These are phyloP conservation scores for Lasius fuliginosus DNA, from an alignment of 2,888 invertebrate genomes.

Conservation along the genomic window DNA sequence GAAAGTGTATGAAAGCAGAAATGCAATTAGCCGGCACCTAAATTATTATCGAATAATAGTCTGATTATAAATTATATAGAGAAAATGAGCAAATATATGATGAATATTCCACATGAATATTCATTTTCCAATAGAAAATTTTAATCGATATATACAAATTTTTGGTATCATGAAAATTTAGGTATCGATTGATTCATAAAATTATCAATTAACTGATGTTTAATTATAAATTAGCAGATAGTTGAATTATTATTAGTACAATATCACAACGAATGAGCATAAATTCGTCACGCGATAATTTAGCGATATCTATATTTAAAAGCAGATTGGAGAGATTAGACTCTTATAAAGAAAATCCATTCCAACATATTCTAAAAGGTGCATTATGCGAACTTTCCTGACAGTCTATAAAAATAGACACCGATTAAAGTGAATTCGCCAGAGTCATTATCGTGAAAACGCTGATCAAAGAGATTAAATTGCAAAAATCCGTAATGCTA, in stretches of 20 bases:
- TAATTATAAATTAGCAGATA: neutral
- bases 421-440: neutral
- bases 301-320: neutral
- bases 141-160: neutral
- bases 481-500: neutral
- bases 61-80: neutral
- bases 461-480: constrained; percentile 28
- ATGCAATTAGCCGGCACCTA: neutral
- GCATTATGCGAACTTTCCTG: constrained; percentile 1
- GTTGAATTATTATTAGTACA: neutral
- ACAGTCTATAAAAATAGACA: neutral
- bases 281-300: neutral
- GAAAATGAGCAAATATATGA: neutral
- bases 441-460: neutral
- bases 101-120: neutral
- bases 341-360: neutral
- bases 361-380: neutral
- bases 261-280: neutral
- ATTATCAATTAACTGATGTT: neutral
- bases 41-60: constrained; percentile 11
- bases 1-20: neutral
- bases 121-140: constrained; percentile 1
- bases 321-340: neutral
- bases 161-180: neutral
- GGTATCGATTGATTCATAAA: neutral